Evolutionary conservation across 2,113 vertebrate species (phyloP), one percentile per base, ranked within the genome.

Genomic region (Megaceryle torquata): DNA sequence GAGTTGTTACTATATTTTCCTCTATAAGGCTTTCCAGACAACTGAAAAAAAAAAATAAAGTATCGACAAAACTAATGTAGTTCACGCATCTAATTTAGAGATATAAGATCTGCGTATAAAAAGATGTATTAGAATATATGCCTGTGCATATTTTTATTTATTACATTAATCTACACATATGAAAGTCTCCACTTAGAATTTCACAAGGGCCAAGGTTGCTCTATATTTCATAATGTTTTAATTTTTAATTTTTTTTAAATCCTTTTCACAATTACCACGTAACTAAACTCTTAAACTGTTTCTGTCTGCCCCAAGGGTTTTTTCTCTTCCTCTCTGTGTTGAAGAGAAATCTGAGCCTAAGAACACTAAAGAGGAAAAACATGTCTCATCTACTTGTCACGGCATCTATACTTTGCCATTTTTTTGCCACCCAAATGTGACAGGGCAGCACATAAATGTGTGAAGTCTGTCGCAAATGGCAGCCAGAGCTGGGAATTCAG

Each of bases 371-470:
- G 94, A 97, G 95, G 86, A 93, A 91, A 96, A 96, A 96, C 92
- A 95, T 93, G 90, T 96, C 91, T 96, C 71, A 91, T 97, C 96
- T 95, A 86, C 93, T 97, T 96, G 95, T 97, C 96, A 95, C 78
- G 91, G 94, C 96, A 96, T 97, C 95, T 96, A 95, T 94, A 92
- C 95, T 96, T 95, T 96, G 96, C 96, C 95, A 91, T 92, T 97
- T 97, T 97, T 97, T 94, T 96, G 93, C 96, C 93, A 95, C 95
- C 96, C 96, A 84, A 95, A 97, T 95, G 92, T 90, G 95, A 97
- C 93, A 96, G 94, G 93, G 96, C 95, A 96, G 94, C 93, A 95
- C 81, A 91, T 79, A 86, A 96, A 97, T 94, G 97, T 97, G 97
- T 95, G 95, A 96, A 97, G 93, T 94, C 95, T 96, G 96, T 96